Evolutionary conservation across 2,797 vertebrate genomes (phyloP).

Genomic region (Micropoecilia bifurca): DNA sequence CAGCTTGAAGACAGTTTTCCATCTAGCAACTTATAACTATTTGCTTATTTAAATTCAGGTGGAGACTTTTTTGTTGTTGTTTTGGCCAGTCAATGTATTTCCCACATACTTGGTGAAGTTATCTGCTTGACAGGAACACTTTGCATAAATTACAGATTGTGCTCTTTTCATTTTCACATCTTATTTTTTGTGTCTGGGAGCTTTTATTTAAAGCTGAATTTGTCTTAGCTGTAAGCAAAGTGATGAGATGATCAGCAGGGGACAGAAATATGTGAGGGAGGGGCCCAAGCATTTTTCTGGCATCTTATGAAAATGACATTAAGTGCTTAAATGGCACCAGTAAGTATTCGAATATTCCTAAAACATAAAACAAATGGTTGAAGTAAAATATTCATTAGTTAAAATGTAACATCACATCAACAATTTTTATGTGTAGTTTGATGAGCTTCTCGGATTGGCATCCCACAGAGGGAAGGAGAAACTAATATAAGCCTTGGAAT

Average conservation of each 20-base stretch:
- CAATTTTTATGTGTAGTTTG: neutral
- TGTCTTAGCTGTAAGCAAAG: neutral
- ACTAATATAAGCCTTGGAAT: neutral
- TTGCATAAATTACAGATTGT: neutral
- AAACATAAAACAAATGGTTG: neutral
- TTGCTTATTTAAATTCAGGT: no score
- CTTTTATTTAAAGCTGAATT: neutral
- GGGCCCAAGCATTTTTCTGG: neutral
- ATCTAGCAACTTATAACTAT: no score
- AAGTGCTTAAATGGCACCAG: neutral
- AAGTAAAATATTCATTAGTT: neutral
- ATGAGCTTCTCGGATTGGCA: neutral
- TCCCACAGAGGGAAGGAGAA: neutral
- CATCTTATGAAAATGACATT: neutral
- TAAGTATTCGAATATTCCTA: neutral
- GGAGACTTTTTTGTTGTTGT: no score
- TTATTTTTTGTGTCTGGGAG: neutral
- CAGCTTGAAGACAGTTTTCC: no score
- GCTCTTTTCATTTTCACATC: neutral
- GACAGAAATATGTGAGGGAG: neutral
- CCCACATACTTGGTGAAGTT: neutral
- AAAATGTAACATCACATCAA: neutral
- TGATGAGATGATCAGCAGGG: neutral
- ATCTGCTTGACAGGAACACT: neutral
- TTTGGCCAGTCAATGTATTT: neutral